These are phyloP conservation scores for Tribolium castaneum DNA, from an alignment of 1,140 invertebrate species.

Conservation along the genomic window DNA sequence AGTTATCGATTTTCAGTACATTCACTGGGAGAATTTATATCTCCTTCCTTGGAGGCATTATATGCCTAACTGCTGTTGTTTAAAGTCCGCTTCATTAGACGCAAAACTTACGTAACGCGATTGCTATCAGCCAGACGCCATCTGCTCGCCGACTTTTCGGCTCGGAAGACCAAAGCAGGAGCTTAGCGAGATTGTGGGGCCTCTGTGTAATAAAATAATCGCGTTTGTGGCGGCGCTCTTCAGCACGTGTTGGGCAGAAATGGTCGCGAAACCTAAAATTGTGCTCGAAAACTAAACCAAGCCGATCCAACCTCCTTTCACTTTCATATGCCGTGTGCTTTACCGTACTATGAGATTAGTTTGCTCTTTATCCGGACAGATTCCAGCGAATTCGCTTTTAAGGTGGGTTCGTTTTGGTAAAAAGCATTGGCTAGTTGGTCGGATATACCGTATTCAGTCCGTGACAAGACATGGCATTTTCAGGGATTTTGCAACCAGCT, in stretches of 20 bases:
- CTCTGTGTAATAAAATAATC: constrained; percentile 5
- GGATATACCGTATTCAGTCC: constrained; percentile 33
- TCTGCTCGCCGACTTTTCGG: neutral
- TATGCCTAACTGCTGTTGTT: constrained; percentile 21
- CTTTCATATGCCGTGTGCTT: constrained; percentile 42
- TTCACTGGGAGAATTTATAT: constrained; percentile 37
- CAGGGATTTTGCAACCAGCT: constrained; percentile 25
- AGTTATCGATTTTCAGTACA: constrained; percentile 40
- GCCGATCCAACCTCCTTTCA: constrained; percentile 45
- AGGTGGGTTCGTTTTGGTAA: constrained; percentile 38
- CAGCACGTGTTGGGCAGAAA: constrained; percentile 28
- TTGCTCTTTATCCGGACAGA: constrained; percentile 44
- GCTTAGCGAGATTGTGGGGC: neutral
- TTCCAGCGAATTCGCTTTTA: constrained; percentile 43
- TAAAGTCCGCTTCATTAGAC: constrained; percentile 3
- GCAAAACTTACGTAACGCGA: constrained; percentile 10
- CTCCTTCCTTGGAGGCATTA: neutral
- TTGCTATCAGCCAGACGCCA: constrained; percentile 13
- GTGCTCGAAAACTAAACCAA: constrained; percentile 40
- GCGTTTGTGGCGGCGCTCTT: neutral
- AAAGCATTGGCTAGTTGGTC: constrained; percentile 25
- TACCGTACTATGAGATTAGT: constrained; percentile 40
- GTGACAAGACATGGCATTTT: constrained; percentile 35
- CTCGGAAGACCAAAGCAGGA: neutral
- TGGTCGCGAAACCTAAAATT: constrained; percentile 43